Conservation (phyloP, 2,888 invertebrate species). For the Brachypalpus laphriformis region DNA sequence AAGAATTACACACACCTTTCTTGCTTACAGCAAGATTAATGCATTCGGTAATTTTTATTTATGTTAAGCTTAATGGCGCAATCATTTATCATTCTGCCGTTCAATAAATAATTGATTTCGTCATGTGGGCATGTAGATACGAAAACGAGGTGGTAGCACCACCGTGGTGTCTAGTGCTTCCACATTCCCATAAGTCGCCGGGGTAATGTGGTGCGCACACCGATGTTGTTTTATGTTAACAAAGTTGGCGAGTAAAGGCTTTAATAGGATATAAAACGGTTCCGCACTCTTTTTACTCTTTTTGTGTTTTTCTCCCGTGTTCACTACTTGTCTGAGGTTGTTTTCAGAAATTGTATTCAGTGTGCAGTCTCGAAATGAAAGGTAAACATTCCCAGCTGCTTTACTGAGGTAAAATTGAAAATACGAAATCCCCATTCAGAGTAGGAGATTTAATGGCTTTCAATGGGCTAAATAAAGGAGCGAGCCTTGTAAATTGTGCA, state of each 20-base stretch:
- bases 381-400: constrained; percentile 53
- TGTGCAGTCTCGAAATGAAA: constrained; percentile 48
- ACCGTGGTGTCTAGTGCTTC: constrained; percentile 16
- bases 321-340: constrained; percentile 43
- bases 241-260: constrained; percentile 46
- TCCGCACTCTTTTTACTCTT: neutral
- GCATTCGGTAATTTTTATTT: constrained; percentile 74
- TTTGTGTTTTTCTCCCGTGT: neutral
- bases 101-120: constrained; percentile 72
- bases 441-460: constrained; percentile 33
- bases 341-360: neutral
- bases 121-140: constrained; percentile 52
- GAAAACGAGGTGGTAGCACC: neutral
- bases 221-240: constrained; percentile 54
- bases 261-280: constrained; percentile 58
- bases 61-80: constrained; percentile 74
- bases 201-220: constrained; percentile 17
- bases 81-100: constrained; percentile 73
- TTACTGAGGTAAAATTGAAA: constrained; percentile 1
- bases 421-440: neutral
- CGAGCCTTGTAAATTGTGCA: constrained; percentile 33
- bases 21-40: constrained; percentile 69
- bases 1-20: constrained; percentile 63
- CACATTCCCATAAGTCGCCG: constrained; percentile 15
- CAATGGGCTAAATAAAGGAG: neutral